Percentiles rank a stretch among this genome's conserved stretches.
phyloP scores from a whole-genome alignment of 2,888 invertebrate genomes.

The Microctonus brassicae region DNA sequence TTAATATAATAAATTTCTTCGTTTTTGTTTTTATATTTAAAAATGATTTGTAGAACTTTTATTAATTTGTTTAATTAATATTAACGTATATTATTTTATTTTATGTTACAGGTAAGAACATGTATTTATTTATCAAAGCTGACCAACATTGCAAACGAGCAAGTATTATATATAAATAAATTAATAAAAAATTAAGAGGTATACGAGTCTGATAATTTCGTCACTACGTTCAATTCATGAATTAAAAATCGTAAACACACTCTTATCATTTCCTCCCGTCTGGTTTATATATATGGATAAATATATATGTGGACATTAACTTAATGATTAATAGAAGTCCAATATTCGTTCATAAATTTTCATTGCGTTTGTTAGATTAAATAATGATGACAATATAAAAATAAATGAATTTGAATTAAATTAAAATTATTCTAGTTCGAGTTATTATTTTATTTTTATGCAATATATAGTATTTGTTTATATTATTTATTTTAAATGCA shows the following conservation, averaged over 20 bases:
- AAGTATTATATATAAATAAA: neutral
- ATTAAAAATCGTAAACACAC: slow-evolving; percentile 50
- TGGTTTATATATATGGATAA: neutral
- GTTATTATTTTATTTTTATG: neutral
- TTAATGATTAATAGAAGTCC: slow-evolving; percentile 46
- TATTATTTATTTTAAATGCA: neutral
- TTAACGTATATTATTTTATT: slow-evolving; percentile 38
- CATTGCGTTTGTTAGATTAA: slow-evolving; percentile 36
- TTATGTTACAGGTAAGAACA: slow-evolving; percentile 60
- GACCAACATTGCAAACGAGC: slow-evolving; percentile 1
- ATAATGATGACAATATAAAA: no score
- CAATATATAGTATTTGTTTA: neutral
- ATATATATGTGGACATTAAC: slow-evolving; percentile 16
- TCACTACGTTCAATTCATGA: slow-evolving; percentile 49
- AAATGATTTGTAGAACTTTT: no score
- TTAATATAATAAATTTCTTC: no score
- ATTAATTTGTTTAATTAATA: slow-evolving; percentile 1
- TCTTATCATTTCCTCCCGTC: slow-evolving; percentile 1
- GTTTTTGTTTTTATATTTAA: no score
- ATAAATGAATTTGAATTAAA: slow-evolving; percentile 42
- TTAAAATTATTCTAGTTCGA: neutral
- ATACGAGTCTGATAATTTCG: slow-evolving; percentile 32
- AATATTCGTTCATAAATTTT: slow-evolving; percentile 52
- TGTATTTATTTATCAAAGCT: slow-evolving; percentile 15
- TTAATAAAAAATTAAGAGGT: slow-evolving; percentile 16